A percentile compares a stretch with the other conserved stretches of the same genome.
Evolutionary conservation across 2,888 invertebrate species (phyloP).

Genomic region (Congeria kusceri): DNA sequence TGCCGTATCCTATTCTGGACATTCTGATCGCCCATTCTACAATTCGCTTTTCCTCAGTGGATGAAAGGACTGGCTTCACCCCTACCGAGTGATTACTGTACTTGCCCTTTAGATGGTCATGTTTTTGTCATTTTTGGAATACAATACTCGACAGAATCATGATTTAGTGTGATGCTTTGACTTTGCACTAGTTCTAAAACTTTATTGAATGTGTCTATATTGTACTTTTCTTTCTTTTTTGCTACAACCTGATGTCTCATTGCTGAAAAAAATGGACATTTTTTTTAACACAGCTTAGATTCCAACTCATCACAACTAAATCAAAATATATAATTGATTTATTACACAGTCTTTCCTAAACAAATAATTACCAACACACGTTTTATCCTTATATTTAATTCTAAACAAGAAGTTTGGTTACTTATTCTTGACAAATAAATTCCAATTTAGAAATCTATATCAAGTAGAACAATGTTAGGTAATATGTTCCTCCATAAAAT

Average conservation of each 20-base stretch:
- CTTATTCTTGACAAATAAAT: no score
- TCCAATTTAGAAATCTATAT: no score
- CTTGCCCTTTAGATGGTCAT: slow-evolving; percentile 5
- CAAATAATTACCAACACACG: no score
- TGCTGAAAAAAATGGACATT: no score
- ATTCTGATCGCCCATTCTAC: slow-evolving; percentile 38
- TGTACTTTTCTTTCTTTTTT: slow-evolving; percentile 1
- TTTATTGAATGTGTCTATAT: not conserved
- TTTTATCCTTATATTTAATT: no score
- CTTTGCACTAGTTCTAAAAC: not conserved
- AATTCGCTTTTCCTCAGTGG: not conserved
- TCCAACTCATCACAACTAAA: no score
- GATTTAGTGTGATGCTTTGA: not conserved
- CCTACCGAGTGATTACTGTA: slow-evolving; percentile 11
- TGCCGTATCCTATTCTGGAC: slow-evolving; percentile 41
- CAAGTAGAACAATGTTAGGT: no score
- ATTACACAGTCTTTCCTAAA: no score
- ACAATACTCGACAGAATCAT: not conserved
- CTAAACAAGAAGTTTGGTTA: no score
- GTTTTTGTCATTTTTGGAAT: slow-evolving; percentile 7
- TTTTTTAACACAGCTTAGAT: no score
- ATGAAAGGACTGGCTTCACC: slow-evolving; percentile 2
- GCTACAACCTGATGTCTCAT: slow-evolving; percentile 13
- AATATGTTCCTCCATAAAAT: no score
- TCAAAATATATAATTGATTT: no score